Evolutionary conservation across 2,888 invertebrate species (phyloP).

Genomic region (Philhelius pedissequus): DNA sequence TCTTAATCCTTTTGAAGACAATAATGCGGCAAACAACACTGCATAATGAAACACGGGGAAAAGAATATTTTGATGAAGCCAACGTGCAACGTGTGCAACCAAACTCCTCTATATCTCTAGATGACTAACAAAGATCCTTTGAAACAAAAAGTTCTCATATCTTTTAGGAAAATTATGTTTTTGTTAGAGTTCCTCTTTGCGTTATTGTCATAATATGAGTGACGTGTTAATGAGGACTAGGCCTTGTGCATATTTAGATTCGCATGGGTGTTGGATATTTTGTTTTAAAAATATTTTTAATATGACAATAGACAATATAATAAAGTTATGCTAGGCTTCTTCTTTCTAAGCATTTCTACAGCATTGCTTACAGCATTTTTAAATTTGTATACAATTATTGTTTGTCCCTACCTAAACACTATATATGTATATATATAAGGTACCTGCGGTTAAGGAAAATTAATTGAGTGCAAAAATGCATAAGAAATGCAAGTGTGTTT

Average conservation of each 20-base stretch:
- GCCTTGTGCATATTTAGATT: constrained; percentile 28
- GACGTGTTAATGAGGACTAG: constrained; percentile 63
- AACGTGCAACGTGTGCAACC: constrained; percentile 50
- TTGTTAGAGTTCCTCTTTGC: constrained; percentile 52
- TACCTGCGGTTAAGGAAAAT: neutral
- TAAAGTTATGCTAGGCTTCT: constrained; percentile 32
- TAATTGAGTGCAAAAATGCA: constrained; percentile 1
- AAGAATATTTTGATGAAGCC: constrained; percentile 49
- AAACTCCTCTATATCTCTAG: constrained; percentile 46
- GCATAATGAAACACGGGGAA: constrained; percentile 54
- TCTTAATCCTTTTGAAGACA: constrained; percentile 66
- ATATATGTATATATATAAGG: neutral
- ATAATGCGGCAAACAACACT: constrained; percentile 65
- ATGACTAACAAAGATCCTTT: constrained; percentile 55
- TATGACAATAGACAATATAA: constrained; percentile 47
- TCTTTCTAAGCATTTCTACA: constrained; percentile 16
- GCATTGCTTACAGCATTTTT: constrained; percentile 51
- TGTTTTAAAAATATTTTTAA: constrained; percentile 36
- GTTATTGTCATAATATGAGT: constrained; percentile 63
- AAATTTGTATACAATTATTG: constrained; percentile 40
- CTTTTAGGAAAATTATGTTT: constrained; percentile 64
- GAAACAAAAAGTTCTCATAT: constrained; percentile 56
- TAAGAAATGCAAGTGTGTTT: neutral
- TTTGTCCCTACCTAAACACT: neutral
- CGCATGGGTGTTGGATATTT: constrained; percentile 26